phyloP scores from a whole-genome alignment of 2,888 invertebrate genomes.

The Drosophila nigricruria region DNA sequence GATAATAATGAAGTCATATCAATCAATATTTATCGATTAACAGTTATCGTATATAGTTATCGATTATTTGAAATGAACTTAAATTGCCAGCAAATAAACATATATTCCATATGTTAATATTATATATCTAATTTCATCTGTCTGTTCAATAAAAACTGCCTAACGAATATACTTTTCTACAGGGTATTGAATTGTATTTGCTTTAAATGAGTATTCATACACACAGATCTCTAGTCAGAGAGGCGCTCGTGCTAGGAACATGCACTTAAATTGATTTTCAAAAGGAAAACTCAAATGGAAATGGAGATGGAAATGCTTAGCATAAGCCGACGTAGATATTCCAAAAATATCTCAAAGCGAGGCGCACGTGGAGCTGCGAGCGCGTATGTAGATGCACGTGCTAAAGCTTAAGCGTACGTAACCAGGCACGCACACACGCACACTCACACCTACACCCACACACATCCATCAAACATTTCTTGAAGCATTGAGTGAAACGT shows the following conservation, averaged over 20 bases:
- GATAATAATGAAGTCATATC: neutral
- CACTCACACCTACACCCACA: neutral
- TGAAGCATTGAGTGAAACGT: constrained; percentile 16
- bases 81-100: neutral
- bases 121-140: too few relatives aligned
- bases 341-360: constrained; percentile 33
- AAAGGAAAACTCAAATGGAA: neutral
- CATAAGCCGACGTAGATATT: constrained; percentile 10
- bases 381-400: constrained; percentile 44
- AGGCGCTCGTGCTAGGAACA: neutral
- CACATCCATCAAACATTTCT: neutral
- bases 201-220: neutral
- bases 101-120: neutral
- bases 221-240: neutral
- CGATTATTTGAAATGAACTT: neutral
- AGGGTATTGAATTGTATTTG: constrained; percentile 1
- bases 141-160: too few relatives aligned
- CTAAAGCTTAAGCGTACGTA: constrained; percentile 26
- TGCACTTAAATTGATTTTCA: neutral
- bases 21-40: neutral
- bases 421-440: constrained; percentile 1
- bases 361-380: constrained; percentile 31
- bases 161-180: neutral
- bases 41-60: neutral
- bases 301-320: constrained; percentile 20